Conservation (phyloP, 2,797 vertebrate species). For the Alauda arvensis region DNA sequence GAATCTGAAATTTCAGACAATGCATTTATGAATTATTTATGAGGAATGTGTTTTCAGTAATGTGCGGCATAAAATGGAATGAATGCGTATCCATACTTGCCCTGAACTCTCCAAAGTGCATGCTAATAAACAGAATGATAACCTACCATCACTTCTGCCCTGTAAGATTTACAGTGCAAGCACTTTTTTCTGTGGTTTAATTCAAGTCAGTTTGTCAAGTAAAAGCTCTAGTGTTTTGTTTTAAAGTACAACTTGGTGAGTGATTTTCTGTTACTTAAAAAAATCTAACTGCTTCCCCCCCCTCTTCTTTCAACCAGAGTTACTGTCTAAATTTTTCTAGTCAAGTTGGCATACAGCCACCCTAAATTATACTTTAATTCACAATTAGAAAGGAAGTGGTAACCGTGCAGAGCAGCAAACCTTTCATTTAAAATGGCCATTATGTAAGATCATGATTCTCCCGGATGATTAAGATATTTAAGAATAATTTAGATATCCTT, state of each 20-base stretch:
- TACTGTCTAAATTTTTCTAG: conserved; percentile 51
- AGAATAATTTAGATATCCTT: conserved; percentile 56
- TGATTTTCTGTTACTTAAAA: conserved; percentile 39
- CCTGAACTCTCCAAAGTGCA: conserved; percentile 65
- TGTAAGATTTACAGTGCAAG: conserved; percentile 56
- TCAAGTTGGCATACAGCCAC: conserved; percentile 35
- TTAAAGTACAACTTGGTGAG: conserved; percentile 26
- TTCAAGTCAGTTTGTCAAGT: conserved; percentile 46
- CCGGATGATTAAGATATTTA: conserved; percentile 61
- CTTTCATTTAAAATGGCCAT: conserved; percentile 62
- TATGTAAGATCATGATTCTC: conserved; percentile 56
- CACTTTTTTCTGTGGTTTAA: conserved; percentile 50
- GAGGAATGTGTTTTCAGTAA: conserved; percentile 57
- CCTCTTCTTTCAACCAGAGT: background rate
- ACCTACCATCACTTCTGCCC: conserved; percentile 38
- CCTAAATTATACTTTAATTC: conserved; percentile 66
- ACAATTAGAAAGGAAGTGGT: conserved; percentile 65
- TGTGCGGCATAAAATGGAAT: conserved; percentile 57
- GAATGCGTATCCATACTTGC: conserved; percentile 52
- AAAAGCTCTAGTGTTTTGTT: conserved; percentile 42
- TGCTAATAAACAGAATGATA: conserved; percentile 60
- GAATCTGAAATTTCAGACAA: conserved; percentile 65
- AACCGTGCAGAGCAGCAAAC: conserved; percentile 56
- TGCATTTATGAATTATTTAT: conserved; percentile 69
- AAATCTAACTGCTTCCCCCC: background rate